Evolutionary conservation across 2,113 vertebrate genomes (phyloP), one percentile per base, ranked within the genome.

Genomic region (Alethe diademata): DNA sequence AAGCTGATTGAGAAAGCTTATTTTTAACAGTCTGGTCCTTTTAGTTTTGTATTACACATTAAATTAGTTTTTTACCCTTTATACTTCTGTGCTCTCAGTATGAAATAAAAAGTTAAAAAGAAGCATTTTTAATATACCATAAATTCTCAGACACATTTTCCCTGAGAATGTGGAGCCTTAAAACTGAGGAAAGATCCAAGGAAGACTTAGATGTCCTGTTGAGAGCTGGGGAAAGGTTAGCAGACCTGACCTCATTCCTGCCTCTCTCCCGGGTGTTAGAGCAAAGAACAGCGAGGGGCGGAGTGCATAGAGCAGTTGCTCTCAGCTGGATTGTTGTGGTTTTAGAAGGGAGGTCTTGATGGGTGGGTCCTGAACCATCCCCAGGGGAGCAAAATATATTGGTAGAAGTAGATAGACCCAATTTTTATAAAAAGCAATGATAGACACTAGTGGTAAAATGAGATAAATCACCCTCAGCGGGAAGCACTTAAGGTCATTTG

Each of bases 391-490:
- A 50, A 62, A 11, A 43, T 29, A 11, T 78, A 71, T 61, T 88
- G 57, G 50, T 47, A 88, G 56, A 51, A 78, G 45, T 40, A 91
- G 74, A 50, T 56, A 67, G 48, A 86, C 47, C 16, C 4, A 54
- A 66, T 81, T 92, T 93, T 90, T 95, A 71, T 91, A 71, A 85
- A 88, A 92, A 86, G 48, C 25, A 83, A 57, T 65, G 54, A 89
- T 60, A 93, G 69, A 81, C 73, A 72, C 24, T 86, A 65, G 53
- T 54, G 35, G 24, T 84, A 67, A 92, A 94, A 96, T 67, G 53
- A 83, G 65, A 91, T 86, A 94, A 92, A 96, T 96, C 72, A 93
- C 62, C 28, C 69, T 94, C 64, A 90, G 57, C 70, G 60, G 72
- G 86, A 94, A 95, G 36, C 8, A 9, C 74, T 95, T 91, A 93